Evolutionary conservation across 2,113 vertebrate species (phyloP).

Genomic region (Xiphophorus hellerii): DNA sequence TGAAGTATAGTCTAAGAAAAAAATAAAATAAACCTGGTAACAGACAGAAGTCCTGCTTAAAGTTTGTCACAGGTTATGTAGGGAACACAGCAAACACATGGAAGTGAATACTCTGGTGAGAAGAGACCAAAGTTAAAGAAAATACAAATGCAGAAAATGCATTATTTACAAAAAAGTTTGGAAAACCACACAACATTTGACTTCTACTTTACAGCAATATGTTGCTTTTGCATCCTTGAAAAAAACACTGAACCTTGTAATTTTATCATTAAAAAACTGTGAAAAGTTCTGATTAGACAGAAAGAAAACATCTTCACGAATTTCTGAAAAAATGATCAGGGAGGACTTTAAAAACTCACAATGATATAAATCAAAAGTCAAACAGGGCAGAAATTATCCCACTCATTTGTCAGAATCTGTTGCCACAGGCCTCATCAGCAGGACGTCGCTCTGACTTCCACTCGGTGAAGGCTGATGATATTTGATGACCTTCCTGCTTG

Average conservation of each 20-base stretch:
- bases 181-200: neutral
- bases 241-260: neutral
- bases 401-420: constrained; percentile 9
- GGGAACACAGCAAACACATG: neutral
- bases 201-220: too few relatives aligned
- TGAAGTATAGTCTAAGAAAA: neutral
- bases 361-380: neutral
- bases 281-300: neutral
- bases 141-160: neutral
- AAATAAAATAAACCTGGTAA: neutral
- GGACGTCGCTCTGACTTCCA: constrained; percentile 5
- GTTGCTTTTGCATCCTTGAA: neutral
- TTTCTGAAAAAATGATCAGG: neutral
- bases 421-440: neutral
- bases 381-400: neutral
- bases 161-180: neutral
- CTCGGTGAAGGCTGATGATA: constrained; percentile 14
- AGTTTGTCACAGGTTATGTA: neutral
- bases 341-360: neutral
- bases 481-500: constrained; percentile 15
- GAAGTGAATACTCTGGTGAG: neutral
- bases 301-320: neutral
- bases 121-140: neutral
- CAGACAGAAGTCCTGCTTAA: neutral
- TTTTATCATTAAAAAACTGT: too few relatives aligned